These are phyloP conservation scores for Antigone vipio DNA, from an alignment of 2,113 vertebrate genomes.

Conservation along the genomic window DNA sequence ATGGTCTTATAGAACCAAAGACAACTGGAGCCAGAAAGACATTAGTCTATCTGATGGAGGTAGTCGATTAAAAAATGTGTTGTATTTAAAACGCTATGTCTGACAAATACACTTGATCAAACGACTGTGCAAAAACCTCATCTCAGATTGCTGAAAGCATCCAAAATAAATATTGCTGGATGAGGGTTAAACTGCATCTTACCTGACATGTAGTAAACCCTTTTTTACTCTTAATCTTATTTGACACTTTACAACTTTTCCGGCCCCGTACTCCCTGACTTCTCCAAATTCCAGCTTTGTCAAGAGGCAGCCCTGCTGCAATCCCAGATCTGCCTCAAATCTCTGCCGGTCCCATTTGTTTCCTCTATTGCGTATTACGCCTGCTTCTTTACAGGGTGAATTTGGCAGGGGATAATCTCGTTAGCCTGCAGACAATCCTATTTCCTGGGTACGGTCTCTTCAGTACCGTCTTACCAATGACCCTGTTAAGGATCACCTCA, in stretches of 20 bases:
- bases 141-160: background rate
- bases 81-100: background rate
- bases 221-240: background rate
- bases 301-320: background rate
- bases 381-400: background rate
- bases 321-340: background rate
- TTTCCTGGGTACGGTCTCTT: background rate
- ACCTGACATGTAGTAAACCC: rapidly evolving
- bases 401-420: slow-evolving; percentile 3
- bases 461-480: background rate
- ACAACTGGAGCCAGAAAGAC: background rate
- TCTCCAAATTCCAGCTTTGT: background rate
- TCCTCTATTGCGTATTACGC: background rate
- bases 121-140: background rate
- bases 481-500: slow-evolving; percentile 31
- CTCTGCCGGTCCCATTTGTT: background rate
- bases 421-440: background rate
- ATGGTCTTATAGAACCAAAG: background rate
- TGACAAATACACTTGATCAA: background rate
- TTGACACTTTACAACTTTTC: background rate
- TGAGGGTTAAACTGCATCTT: background rate
- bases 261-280: background rate
- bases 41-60: background rate
- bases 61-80: background rate
- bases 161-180: background rate